Evolutionary conservation across 2,888 invertebrate genomes (phyloP).

Genomic region (Tenthredo notha): DNA sequence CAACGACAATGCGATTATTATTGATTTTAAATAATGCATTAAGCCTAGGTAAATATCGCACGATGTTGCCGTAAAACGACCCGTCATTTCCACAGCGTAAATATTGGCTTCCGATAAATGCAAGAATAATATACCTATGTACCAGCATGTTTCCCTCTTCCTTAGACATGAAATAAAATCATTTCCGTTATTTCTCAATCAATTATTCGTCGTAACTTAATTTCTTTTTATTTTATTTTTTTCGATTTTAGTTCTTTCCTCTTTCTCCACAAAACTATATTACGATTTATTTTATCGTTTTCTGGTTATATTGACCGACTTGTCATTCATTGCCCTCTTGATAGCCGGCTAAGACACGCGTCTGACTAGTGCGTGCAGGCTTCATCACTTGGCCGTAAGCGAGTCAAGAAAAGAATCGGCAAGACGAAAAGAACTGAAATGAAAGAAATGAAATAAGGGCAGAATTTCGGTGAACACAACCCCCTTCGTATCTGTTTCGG

Average conservation of each 20-base stretch:
- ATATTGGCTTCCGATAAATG: constrained; percentile 27
- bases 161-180: not conserved
- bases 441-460: constrained; percentile 6
- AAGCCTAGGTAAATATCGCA: constrained; percentile 10
- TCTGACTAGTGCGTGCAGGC: constrained; percentile 1
- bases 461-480: constrained; percentile 3
- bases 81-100: not conserved
- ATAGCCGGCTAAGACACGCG: constrained; percentile 4
- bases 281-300: not conserved
- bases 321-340: not conserved
- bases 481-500: not conserved
- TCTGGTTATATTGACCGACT: not conserved
- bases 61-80: constrained; percentile 1
- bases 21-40: constrained; percentile 31
- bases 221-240: not conserved
- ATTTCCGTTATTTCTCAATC: not conserved
- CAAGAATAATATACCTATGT: not conserved
- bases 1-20: constrained; percentile 17
- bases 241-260: not conserved
- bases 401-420: not conserved
- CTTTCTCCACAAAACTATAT: not conserved
- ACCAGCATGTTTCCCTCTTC: not conserved
- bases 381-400: not conserved
- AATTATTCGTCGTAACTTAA: not conserved
- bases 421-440: not conserved